These are phyloP conservation scores for Smithornis capensis DNA, from an alignment of 2,113 vertebrate genomes.

Conservation along the genomic window DNA sequence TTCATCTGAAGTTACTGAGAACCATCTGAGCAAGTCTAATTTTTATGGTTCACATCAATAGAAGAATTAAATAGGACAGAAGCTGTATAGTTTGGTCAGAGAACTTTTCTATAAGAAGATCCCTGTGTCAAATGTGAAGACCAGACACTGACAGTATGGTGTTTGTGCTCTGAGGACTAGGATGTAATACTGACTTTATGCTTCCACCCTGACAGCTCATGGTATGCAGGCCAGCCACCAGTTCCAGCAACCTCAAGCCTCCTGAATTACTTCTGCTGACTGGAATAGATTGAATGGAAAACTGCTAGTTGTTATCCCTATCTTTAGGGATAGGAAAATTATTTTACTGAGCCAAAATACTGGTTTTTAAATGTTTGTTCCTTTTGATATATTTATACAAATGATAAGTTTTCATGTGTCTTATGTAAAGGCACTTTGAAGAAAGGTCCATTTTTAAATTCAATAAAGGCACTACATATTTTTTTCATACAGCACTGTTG, in stretches of 20 bases:
- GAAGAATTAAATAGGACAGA: not conserved
- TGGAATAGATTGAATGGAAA: not conserved
- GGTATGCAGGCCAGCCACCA: not conserved
- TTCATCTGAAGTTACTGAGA: not conserved
- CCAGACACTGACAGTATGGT: not conserved
- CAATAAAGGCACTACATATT: slow-evolving; percentile 56
- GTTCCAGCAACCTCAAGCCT: not conserved
- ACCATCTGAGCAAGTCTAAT: not conserved
- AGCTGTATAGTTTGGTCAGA: not conserved
- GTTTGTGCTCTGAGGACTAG: not conserved
- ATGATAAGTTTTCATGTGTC: not conserved
- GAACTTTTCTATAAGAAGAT: not conserved
- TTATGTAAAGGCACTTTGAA: not conserved
- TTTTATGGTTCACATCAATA: accelerated
- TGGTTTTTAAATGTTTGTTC: not conserved
- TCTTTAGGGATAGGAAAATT: not conserved
- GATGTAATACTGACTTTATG: not conserved
- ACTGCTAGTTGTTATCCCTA: not conserved
- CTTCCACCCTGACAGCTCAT: not conserved
- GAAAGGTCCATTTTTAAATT: not conserved
- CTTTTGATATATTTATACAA: slow-evolving; percentile 13
- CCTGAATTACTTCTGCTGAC: not conserved
- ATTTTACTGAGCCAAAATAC: slow-evolving; percentile 46
- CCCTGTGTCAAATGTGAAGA: not conserved
- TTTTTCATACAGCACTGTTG: not conserved